Base-by-base conservation (phyloP, 2,797 vertebrate genomes). In the Danio aesculapii region DNA sequence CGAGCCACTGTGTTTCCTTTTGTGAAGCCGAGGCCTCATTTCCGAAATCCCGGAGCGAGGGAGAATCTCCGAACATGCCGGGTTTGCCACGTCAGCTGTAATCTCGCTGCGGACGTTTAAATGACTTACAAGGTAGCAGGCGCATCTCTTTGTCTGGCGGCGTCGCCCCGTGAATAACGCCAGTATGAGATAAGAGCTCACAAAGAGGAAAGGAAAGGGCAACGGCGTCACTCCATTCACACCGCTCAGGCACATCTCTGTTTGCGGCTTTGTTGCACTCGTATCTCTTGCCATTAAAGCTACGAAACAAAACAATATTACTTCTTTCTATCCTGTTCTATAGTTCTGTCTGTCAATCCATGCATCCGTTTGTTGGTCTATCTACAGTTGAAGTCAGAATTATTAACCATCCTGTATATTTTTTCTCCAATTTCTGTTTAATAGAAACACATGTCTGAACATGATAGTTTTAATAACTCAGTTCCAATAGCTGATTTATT, bases 131-230 rank as follows among this genome's bases (percentile, higher is more conserved):
- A 89, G 86, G 79, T 79, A 61, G 80, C 69, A 21, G 81, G 88
- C 86, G 88, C 73, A 68, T 77, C 76, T 73, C 88, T 91, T 91
- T 93, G 91, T 92, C 90, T 87, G 84, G 88, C 86, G 88, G 91
- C 91, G 90, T 93, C 85, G 68, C 80, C 68, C 79, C 44, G 84
- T 90, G 89, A 93, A 93, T 90, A 91, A 90, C 66, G 47, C 86
- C 88, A 84, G 55, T 21, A 86, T 50, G 52, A 92, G 90, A 93
- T 90, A 90, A 91, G 81, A 62, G 64, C 46, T 78, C 85, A 93
- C 90, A 90, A 83, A 87, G 88, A 80, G 85, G 89, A 91, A 85
- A 84, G 86, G 89, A 92, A 91, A 90, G 90, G 91, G 88, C 89
- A 92, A 86, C 83, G 66, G 84, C 85, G 30, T 82, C 88, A 83